Percentiles rank a stretch among this genome's conserved stretches.
These are phyloP conservation scores for Drosophila oshimai DNA, from an alignment of 1,140 invertebrate genomes.

Conservation along the genomic window DNA sequence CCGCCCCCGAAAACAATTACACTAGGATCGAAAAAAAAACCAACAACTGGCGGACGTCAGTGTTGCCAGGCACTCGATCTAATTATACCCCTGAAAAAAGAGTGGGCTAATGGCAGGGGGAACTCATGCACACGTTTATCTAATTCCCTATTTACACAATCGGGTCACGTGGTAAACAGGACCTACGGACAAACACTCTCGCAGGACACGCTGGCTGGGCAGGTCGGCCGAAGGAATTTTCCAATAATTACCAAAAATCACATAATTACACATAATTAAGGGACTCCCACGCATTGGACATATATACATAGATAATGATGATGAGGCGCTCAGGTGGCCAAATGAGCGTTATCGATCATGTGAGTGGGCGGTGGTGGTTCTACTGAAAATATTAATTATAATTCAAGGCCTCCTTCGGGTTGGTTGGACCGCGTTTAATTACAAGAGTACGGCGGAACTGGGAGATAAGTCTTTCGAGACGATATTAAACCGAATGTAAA, in stretches of 20 bases:
- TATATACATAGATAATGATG: conserved; percentile 53
- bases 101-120: neutral
- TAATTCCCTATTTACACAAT: conserved; percentile 70
- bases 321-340: conserved; percentile 10
- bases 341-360: conserved; percentile 2
- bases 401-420: conserved; percentile 54
- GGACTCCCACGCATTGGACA: conserved; percentile 31
- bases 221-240: conserved; percentile 50
- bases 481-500: conserved; percentile 23
- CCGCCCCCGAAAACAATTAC: conserved; percentile 40
- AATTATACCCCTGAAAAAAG: conserved; percentile 39
- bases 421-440: conserved; percentile 45
- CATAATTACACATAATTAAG: conserved; percentile 76
- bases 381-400: conserved; percentile 61
- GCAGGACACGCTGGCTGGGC: conserved; percentile 4
- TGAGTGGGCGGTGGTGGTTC: neutral
- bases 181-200: conserved; percentile 15
- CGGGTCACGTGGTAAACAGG: conserved; percentile 50
- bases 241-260: conserved; percentile 78
- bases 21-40: conserved; percentile 30
- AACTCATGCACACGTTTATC: conserved; percentile 36
- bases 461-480: conserved; percentile 31
- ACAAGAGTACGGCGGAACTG: conserved; percentile 36
- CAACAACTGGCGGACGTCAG: conserved; percentile 14
- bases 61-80: conserved; percentile 65